phyloP scores from a whole-genome alignment of 2,797 vertebrate genomes.

The Malurus leucopterus region DNA sequence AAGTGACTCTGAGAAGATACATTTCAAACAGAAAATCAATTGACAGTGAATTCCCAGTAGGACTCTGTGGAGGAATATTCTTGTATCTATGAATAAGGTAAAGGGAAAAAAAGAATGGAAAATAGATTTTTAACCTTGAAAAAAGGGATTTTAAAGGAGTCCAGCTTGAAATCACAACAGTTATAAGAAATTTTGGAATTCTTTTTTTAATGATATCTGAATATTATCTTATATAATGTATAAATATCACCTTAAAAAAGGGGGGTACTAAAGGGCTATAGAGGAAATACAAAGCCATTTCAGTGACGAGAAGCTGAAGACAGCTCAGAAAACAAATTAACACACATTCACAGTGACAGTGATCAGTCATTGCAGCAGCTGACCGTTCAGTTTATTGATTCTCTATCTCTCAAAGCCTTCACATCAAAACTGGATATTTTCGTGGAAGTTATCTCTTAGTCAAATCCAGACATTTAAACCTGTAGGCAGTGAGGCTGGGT shows the following conservation, averaged over 20 bases:
- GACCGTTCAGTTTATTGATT: background rate
- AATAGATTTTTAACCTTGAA: background rate
- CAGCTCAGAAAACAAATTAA: background rate
- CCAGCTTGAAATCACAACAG: background rate
- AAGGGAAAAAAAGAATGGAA: background rate
- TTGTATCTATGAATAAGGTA: background rate
- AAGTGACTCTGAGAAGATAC: background rate
- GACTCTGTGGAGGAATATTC: background rate
- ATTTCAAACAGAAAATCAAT: background rate
- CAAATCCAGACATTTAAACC: background rate
- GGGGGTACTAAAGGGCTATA: background rate
- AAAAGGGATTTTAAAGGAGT: background rate
- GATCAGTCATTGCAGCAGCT: background rate
- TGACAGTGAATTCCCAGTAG: background rate
- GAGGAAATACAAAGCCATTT: background rate
- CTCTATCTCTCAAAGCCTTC: background rate
- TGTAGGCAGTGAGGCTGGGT: background rate
- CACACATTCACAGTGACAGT: background rate
- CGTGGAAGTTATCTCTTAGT: background rate
- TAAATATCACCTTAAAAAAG: background rate
- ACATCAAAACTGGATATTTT: background rate
- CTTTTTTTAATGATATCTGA: background rate
- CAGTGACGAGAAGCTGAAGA: background rate
- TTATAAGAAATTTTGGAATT: background rate
- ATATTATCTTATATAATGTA: background rate